Conservation (phyloP, 2,113 vertebrate genomes). For the Poeciliopsis occidentalis region DNA sequence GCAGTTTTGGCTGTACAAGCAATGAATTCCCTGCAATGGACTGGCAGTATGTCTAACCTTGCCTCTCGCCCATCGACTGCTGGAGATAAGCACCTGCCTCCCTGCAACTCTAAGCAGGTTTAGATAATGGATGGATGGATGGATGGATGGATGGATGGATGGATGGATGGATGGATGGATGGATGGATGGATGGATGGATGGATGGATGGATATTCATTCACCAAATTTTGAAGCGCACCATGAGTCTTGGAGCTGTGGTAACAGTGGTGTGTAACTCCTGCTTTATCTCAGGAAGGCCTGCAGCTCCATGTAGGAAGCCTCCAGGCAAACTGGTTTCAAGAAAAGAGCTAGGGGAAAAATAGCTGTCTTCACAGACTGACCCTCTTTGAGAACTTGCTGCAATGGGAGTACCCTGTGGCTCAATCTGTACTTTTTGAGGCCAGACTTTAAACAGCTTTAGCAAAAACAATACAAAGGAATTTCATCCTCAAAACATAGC, state of each 20-base stretch:
- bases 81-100: too few species aligned
- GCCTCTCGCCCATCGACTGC: too few species aligned
- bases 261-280: background rate
- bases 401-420: background rate
- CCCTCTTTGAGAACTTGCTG: slow-evolving; percentile 1
- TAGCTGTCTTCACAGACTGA: slow-evolving; percentile 4
- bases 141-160: background rate
- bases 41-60: too few species aligned
- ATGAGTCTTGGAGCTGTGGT: background rate
- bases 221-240: background rate
- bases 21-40: background rate
- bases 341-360: slow-evolving; percentile 2
- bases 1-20: background rate
- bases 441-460: background rate
- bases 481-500: background rate
- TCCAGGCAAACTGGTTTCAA: slow-evolving; percentile 3
- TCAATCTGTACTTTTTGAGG: background rate
- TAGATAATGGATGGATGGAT: too few species aligned
- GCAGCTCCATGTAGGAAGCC: background rate
- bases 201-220: too few species aligned
- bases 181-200: too few species aligned
- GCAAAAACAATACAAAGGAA: background rate
- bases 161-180: too few species aligned
- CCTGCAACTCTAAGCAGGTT: too few species aligned
- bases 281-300: background rate